Evolutionary conservation across 2,797 vertebrate genomes (phyloP).

Genomic region (Oryzias dopingdopingensis): DNA sequence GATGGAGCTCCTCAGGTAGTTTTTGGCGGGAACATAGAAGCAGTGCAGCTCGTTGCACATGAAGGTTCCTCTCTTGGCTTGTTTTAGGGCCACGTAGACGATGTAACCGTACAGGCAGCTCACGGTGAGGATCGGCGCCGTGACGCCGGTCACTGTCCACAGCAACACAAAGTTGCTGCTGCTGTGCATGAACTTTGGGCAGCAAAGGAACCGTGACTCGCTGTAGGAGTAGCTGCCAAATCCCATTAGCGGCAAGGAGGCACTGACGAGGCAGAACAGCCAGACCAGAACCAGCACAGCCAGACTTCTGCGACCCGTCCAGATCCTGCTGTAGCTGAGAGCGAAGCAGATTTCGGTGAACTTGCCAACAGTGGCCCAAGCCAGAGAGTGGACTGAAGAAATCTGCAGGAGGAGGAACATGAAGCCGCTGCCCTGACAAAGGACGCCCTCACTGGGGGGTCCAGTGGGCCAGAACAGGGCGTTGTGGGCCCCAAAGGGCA

Average conservation of each 20-base stretch:
- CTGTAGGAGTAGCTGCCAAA: constrained; percentile 75
- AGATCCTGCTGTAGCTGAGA: constrained; percentile 67
- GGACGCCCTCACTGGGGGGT: constrained; percentile 19
- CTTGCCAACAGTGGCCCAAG: constrained; percentile 71
- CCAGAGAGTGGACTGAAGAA: constrained; percentile 72
- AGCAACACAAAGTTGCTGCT: constrained; percentile 55
- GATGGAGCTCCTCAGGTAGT: constrained; percentile 76
- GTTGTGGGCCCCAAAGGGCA: constrained; percentile 69
- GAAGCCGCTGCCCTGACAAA: constrained; percentile 74
- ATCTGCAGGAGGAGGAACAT: constrained; percentile 74
- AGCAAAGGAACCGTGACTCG: constrained; percentile 66
- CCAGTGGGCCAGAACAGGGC: constrained; percentile 42
- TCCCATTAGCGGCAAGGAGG: constrained; percentile 72
- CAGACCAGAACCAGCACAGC: constrained; percentile 61
- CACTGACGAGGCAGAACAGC: constrained; percentile 62
- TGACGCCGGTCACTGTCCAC: constrained; percentile 57
- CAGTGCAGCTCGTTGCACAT: constrained; percentile 81
- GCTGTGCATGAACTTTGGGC: constrained; percentile 54
- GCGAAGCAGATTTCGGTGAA: constrained; percentile 78
- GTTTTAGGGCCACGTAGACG: constrained; percentile 72
- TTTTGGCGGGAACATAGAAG: constrained; percentile 77
- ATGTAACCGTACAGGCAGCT: constrained; percentile 73
- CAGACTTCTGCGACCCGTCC: constrained; percentile 59
- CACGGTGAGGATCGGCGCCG: constrained; percentile 62
- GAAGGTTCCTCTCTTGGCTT: constrained; percentile 77